Conservation (phyloP, 1,140 invertebrate species). For the Zophobas morio region DNA sequence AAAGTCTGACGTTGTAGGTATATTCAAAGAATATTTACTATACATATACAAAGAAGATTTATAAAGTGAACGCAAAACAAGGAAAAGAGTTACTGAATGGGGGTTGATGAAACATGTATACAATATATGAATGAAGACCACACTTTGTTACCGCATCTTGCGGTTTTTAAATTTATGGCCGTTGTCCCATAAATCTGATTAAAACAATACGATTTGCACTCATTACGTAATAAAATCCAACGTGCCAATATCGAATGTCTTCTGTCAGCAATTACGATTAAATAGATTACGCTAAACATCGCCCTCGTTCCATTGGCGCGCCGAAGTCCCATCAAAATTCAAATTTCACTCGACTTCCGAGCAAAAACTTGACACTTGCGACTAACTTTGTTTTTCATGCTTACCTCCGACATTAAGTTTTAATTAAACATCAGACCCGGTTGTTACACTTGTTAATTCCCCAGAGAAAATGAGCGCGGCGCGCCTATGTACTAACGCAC, state of each 20-base stretch:
- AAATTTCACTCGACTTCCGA: slow-evolving; percentile 17
- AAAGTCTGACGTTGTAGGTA: too few species aligned
- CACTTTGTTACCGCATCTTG: too few species aligned
- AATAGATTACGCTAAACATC: slow-evolving; percentile 28
- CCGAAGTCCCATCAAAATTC: slow-evolving; percentile 26
- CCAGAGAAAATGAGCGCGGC: slow-evolving; percentile 11
- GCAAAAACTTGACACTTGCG: slow-evolving; percentile 26
- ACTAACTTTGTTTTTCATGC: slow-evolving; percentile 24
- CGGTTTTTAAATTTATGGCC: too few species aligned
- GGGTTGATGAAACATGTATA: too few species aligned
- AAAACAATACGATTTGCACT: background rate
- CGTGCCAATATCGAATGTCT: background rate
- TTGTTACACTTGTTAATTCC: slow-evolving; percentile 31
- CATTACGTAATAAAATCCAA: slow-evolving; percentile 1
- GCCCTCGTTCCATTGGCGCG: slow-evolving; percentile 36
- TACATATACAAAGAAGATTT: too few species aligned
- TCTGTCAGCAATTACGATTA: slow-evolving; percentile 17
- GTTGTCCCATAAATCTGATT: too few species aligned
- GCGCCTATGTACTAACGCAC: slow-evolving; percentile 10
- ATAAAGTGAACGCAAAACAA: too few species aligned
- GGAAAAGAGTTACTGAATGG: too few species aligned
- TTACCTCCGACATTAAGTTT: slow-evolving; percentile 25
- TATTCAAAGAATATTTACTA: too few species aligned
- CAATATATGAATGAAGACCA: too few species aligned
- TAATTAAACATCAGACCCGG: slow-evolving; percentile 23